Evolutionary conservation across 1,140 invertebrate genomes (phyloP).

Genomic region (Wiebesia pumilae): DNA sequence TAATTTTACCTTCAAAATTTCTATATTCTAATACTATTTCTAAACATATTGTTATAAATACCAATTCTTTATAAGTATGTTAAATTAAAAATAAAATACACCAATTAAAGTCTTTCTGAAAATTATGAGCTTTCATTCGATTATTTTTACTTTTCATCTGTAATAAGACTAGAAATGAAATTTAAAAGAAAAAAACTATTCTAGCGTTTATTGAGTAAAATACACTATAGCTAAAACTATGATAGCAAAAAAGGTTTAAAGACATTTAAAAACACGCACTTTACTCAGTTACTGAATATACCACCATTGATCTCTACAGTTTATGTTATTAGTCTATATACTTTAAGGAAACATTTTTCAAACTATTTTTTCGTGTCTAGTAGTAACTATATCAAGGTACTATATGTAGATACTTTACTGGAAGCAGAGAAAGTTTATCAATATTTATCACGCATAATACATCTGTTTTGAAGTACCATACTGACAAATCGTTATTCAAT

Average conservation of each 20-base stretch:
- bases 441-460: neutral
- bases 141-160: neutral
- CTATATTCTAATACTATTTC: slow-evolving; percentile 36
- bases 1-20: too few relatives aligned
- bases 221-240: slow-evolving; percentile 47
- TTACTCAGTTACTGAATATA: slow-evolving; percentile 13
- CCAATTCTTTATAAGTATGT: neutral
- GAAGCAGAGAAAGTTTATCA: neutral
- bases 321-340: neutral
- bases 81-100: neutral
- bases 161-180: slow-evolving; percentile 19
- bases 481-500: neutral
- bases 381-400: neutral
- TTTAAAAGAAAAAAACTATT: slow-evolving; percentile 18
- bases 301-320: slow-evolving; percentile 22
- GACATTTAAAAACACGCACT: slow-evolving; percentile 7
- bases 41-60: slow-evolving; percentile 21
- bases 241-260: slow-evolving; percentile 16
- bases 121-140: neutral
- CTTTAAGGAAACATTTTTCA: neutral
- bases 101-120: neutral
- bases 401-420: neutral
- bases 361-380: neutral
- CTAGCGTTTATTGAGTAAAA: slow-evolving; percentile 24
- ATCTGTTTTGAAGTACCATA: neutral